Evolutionary conservation across 2,888 invertebrate genomes (phyloP).

Genomic region (Drepana falcataria): DNA sequence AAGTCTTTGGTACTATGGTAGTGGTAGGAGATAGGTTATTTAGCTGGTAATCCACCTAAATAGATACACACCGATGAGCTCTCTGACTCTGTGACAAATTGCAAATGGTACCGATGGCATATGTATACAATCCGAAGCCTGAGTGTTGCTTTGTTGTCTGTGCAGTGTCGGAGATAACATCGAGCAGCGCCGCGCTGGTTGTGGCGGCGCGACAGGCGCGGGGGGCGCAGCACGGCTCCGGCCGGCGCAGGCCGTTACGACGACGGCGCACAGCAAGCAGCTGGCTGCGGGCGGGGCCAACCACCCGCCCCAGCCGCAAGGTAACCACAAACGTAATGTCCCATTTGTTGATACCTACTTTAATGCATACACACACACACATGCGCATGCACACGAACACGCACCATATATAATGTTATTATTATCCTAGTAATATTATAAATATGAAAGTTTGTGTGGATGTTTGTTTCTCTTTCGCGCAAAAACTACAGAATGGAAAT

Average conservation of each 20-base stretch:
- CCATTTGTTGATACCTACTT: conserved; percentile 48
- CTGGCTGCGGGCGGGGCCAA: conserved; percentile 87
- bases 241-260: conserved; percentile 77
- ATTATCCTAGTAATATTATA: too few relatives aligned
- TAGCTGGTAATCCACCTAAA: too few relatives aligned
- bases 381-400: conserved; percentile 5
- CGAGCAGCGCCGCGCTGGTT: conserved; percentile 50
- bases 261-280: conserved; percentile 90
- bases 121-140: too few relatives aligned
- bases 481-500: too few relatives aligned
- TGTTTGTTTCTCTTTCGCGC: too few relatives aligned
- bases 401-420: not conserved
- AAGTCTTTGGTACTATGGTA: too few relatives aligned
- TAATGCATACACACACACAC: conserved; percentile 7
- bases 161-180: conserved; percentile 73
- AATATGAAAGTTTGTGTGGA: too few relatives aligned
- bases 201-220: conserved; percentile 52
- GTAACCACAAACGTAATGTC: conserved; percentile 77
- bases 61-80: too few relatives aligned
- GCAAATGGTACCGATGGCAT: too few relatives aligned
- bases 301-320: conserved; percentile 82
- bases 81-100: too few relatives aligned
- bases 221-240: conserved; percentile 69
- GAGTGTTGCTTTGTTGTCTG: conserved; percentile 4
- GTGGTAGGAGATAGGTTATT: too few relatives aligned